These are phyloP conservation scores for Pangasius mekongensis DNA, from an alignment of 2,797 vertebrate genomes.

Conservation along the genomic window DNA sequence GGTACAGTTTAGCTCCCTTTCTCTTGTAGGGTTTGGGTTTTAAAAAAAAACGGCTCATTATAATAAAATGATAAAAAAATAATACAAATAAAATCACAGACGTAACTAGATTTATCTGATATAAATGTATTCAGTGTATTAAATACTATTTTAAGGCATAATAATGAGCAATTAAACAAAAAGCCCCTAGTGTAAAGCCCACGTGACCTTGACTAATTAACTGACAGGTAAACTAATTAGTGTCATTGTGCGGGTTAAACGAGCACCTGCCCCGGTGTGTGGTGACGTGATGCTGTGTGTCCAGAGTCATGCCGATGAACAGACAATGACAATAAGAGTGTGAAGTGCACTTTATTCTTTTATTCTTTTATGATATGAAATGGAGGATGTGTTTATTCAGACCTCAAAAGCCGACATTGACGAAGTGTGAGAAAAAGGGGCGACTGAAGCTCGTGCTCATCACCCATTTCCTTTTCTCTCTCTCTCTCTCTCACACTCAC, in stretches of 20 bases:
- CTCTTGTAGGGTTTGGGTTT: background rate
- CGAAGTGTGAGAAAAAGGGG: conserved; percentile 8
- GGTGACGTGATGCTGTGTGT: background rate
- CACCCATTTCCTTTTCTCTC: background rate
- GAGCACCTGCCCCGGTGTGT: background rate
- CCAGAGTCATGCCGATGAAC: background rate
- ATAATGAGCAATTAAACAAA: background rate
- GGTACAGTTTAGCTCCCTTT: background rate
- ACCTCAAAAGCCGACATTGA: conserved; percentile 9
- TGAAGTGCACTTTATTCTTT: background rate
- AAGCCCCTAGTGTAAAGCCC: background rate
- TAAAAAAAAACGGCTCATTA: background rate
- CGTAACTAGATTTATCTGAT: background rate
- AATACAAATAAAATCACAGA: background rate
- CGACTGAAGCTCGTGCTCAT: background rate
- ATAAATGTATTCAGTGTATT: too few species aligned
- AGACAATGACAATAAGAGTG: background rate
- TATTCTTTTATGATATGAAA: too few species aligned
- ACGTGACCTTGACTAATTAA: background rate
- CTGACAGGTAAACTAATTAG: background rate
- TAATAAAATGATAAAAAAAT: background rate
- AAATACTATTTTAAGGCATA: background rate
- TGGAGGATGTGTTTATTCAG: background rate
- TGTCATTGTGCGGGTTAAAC: background rate
- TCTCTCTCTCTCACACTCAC: background rate